phyloP scores from a whole-genome alignment of 2,888 invertebrate species.

The Leucozona laternaria region DNA sequence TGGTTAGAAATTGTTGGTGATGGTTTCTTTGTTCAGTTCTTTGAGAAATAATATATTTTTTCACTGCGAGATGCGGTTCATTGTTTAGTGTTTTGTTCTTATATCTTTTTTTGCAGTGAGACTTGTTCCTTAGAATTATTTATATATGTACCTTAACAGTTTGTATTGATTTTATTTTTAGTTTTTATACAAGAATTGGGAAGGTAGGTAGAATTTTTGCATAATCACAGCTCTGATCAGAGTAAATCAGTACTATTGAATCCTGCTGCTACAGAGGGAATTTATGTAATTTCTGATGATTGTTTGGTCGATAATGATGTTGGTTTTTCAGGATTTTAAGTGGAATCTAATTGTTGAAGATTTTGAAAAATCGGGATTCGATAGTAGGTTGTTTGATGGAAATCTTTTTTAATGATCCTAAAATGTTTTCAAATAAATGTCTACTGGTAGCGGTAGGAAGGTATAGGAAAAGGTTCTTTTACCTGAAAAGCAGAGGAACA shows the following conservation, averaged over 20 bases:
- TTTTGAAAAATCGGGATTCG: not conserved
- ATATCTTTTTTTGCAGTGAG: not conserved
- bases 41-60: conserved; percentile 1
- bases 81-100: conserved; percentile 5
- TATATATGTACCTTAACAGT: conserved; percentile 23
- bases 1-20: conserved; percentile 25
- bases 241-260: conserved; percentile 60
- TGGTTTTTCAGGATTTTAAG: conserved; percentile 26
- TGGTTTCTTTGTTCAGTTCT: conserved; percentile 50
- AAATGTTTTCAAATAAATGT: too few relatives aligned
- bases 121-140: conserved; percentile 56
- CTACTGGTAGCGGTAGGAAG: too few relatives aligned
- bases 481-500: too few relatives aligned
- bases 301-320: conserved; percentile 39
- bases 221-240: conserved; percentile 66
- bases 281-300: conserved; percentile 46
- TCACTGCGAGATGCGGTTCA: conserved; percentile 34
- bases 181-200: conserved; percentile 11
- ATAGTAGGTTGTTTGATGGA: not conserved
- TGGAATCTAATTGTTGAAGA: not conserved
- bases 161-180: conserved; percentile 7
- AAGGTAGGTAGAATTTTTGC: conserved; percentile 57
- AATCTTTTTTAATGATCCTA: not conserved
- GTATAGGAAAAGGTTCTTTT: too few relatives aligned
- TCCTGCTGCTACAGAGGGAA: conserved; percentile 33